Evolutionary conservation across 2,888 invertebrate genomes (phyloP), one percentile per base, ranked within the genome.

Genomic region (Nesidiocoris tenuis): DNA sequence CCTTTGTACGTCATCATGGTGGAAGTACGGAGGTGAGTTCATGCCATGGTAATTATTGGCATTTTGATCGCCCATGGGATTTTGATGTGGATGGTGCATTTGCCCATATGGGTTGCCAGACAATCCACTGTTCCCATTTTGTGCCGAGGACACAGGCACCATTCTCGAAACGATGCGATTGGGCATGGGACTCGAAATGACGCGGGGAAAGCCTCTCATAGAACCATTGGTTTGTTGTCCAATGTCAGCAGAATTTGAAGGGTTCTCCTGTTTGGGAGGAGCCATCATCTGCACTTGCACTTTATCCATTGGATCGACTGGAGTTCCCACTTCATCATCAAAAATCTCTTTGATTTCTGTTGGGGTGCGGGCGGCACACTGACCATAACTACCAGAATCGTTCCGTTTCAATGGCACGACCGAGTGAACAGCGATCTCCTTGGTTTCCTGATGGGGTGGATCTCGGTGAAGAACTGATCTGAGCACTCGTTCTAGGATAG

Each of bases 401-500:
- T 80, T 81, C 61, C 81, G 77, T 78, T 81, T 81, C 63, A 81
- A 77, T 12, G 81, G 81, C 22, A 81, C 81, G 16, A 81, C 80
- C 9, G 81, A 81, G 64, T 81, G 80, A 16, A 81, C 79, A 17
- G 80, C 78, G 81, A 76, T 83, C 83, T 76, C 84, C 83, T 17
- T 83, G 80, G 78, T 82, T 83, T 80, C 83, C 57, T 82, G 82
- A 84, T 85, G 87, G 59, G 84, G 85, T 59, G 88, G 85, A 0
- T 90, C 89, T 83, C 90, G 92, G 83, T 88, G 90, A 85, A 91
- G 90, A 0, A 94, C 93, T 0, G 92, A 92, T 78, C 94, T 88
- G 19, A 95, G 84, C 0, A 95, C 94, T 76, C 95, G 87, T 83
- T 95, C 94, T 79, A 95, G 84, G 76, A 95, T 94, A 0, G 95